Base-by-base conservation (phyloP, 2,797 vertebrate species). In the Anguilla anguilla region DNA sequence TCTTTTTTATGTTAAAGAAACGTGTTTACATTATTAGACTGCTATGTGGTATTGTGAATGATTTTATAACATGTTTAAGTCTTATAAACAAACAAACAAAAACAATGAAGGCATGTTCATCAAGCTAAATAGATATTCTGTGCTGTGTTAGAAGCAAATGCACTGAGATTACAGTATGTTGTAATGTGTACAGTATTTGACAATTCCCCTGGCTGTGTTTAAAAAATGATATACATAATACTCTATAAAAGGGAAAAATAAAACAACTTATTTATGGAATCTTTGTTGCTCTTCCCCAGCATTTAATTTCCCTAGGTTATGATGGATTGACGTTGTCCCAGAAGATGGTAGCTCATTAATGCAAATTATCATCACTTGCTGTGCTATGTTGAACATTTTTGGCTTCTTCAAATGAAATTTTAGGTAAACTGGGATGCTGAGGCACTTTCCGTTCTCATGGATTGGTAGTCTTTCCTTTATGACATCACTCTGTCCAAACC, bases 201-300 rank as follows among this genome's bases (percentile, higher is more conserved):
- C 93, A 84, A 95, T 93, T 93, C 96, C 93, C 90, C 90, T 92
- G 95, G 95, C 95, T 94, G 95, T 96, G 95, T 94, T 93, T 95
- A 95, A 92, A 92, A 93, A 95, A 91, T 92, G 91, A 95, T 96
- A 95, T 96, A 94, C 95, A 89, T 91, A 96, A 96, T 96, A 94
- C 88, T 92, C 91, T 96, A 96, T 97, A 96, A 97, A 97, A 97
- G 94, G 5, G 67, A 96, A 94, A 97, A 98, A 98, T 98, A 98
- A 98, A 99, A 96, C 96, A 96, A 97, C 95, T 97, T 99, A 99
- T 99, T 98, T 96, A 96, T 97, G 94, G 17, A 79, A 0, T 84
- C 59, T 90, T 53, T 1, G 81, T 87, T 55, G 17, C 89, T 84
- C 22, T 84, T 84, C 51, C 46, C 82, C 51, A 57, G 51, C 81